Conservation (phyloP, 2,797 vertebrate species). For the Podarcis siculus region DNA sequence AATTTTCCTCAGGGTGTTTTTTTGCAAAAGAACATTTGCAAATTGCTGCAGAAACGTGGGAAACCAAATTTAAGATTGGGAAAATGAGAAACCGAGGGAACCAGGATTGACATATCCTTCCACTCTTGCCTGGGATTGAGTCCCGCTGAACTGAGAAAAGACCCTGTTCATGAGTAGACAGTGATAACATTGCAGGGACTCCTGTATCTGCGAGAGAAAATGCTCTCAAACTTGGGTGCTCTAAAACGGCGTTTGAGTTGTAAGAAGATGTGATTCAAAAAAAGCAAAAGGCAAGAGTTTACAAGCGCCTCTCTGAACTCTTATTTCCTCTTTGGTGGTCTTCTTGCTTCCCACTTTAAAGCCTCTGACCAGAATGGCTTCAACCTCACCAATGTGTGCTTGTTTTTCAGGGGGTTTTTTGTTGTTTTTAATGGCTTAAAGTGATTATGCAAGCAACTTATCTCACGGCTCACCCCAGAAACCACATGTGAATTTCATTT, state of each 20-base stretch:
- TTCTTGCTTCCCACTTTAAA: conserved; percentile 20
- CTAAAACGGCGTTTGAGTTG: background rate
- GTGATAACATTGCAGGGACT: background rate
- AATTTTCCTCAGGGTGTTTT: too few relatives aligned
- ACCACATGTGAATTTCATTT: conserved; percentile 15
- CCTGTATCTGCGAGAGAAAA: background rate
- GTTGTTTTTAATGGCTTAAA: background rate
- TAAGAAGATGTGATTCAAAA: background rate
- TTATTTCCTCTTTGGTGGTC: conserved; percentile 19
- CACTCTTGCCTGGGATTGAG: background rate
- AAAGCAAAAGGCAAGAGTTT: background rate
- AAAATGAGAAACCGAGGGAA: too few relatives aligned
- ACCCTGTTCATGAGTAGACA: too few relatives aligned
- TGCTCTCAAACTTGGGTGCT: background rate
- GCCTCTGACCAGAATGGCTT: background rate
- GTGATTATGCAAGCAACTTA: background rate
- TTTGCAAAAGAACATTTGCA: too few relatives aligned
- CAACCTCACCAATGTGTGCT: conserved; percentile 1
- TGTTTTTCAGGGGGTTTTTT: background rate
- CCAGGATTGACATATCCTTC: too few relatives aligned
- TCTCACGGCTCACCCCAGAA: conserved; percentile 1
- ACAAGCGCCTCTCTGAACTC: background rate
- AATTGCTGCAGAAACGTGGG: too few relatives aligned
- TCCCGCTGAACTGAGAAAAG: background rate
- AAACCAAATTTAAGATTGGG: too few relatives aligned